Evolutionary conservation across 2,888 invertebrate genomes (phyloP), one percentile per base, ranked within the genome.

Genomic region (Acleris literana): DNA sequence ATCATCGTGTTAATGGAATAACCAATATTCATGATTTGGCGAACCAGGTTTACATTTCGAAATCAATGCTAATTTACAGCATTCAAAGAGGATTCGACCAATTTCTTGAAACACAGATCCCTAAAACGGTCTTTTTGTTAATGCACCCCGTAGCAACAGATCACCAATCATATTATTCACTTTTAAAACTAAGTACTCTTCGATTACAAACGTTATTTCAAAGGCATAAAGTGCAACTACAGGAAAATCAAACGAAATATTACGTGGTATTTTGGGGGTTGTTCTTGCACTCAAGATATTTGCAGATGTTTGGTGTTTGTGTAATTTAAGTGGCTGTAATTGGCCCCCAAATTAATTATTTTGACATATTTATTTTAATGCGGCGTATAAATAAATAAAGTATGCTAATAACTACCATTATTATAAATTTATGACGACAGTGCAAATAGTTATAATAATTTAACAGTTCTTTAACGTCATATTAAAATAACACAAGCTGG

Each of bases 131-230:
- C 75, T 81, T 82, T 80, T 81, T 81, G 77, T 80, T 73, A 74
- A 72, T 74, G 74, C 80, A 80, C 82, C 81, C 80, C 77, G 73
- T 84, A 77, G 83, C 78, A 83, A 84, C 82, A 70, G 70, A 69
- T 61, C 33, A 69, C 74, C 72, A 73, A 68, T 66, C 71, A 69
- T 46, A 63, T 53, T 53, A 49, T 70, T 54, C 71, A 56, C 52
- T 49, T 58, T 43, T 7, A 16, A 17, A 44, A 29, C 39, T 6
- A 53, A 51, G 46, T 55, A 18, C 9, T 18, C 49, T 57, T 39
- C 51, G 2, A 76, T 54, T 69, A 58, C 68, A 20, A 69, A 63
- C 76, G 66, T 66, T 79, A 75, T 69, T 58, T 5, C 61, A 13
- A 44, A 3, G n/a, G 2, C 5, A 53, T 64, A 72, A 11, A 11